These are phyloP conservation scores for Falco concolor DNA, from an alignment of 2,797 vertebrate species.

Conservation along the genomic window DNA sequence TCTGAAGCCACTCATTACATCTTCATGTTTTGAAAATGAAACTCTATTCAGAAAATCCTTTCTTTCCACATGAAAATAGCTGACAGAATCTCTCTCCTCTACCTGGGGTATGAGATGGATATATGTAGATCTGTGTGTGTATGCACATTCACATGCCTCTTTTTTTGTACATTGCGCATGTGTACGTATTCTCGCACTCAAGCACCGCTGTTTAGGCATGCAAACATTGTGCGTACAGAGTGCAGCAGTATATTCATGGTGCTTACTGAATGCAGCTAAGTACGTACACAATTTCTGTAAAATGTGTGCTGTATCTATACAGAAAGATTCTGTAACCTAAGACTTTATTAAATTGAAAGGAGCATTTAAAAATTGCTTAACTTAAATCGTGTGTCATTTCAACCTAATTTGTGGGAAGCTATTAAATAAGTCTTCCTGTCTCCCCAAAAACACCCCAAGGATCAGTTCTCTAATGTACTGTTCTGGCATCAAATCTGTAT, in stretches of 20 bases:
- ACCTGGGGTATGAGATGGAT: not conserved
- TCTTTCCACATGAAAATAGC: not conserved
- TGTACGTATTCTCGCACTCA: not conserved
- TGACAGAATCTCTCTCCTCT: not conserved
- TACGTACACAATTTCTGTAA: not conserved
- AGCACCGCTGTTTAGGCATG: fast-evolving
- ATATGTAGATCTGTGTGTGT: not conserved
- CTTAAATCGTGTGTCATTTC: conserved; percentile 46
- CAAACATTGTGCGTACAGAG: not conserved
- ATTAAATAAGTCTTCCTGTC: conserved; percentile 59
- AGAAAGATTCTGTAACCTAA: not conserved
- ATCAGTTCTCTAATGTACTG: conserved; percentile 67
- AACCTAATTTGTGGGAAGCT: conserved; percentile 58
- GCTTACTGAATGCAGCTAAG: not conserved
- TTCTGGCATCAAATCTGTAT: conserved; percentile 63
- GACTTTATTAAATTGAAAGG: conserved; percentile 53
- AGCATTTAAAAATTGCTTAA: conserved; percentile 59
- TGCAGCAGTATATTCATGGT: not conserved
- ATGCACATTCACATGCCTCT: fast-evolving
- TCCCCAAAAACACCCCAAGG: conserved; percentile 67
- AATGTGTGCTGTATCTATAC: not conserved
- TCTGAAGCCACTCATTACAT: not conserved
- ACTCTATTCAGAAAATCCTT: not conserved
- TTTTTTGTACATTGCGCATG: too few species aligned
- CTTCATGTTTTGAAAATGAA: conserved; percentile 25